These are phyloP conservation scores for Caenorhabditis afra DNA, from an alignment of 2,888 invertebrate species.

Conservation along the genomic window DNA sequence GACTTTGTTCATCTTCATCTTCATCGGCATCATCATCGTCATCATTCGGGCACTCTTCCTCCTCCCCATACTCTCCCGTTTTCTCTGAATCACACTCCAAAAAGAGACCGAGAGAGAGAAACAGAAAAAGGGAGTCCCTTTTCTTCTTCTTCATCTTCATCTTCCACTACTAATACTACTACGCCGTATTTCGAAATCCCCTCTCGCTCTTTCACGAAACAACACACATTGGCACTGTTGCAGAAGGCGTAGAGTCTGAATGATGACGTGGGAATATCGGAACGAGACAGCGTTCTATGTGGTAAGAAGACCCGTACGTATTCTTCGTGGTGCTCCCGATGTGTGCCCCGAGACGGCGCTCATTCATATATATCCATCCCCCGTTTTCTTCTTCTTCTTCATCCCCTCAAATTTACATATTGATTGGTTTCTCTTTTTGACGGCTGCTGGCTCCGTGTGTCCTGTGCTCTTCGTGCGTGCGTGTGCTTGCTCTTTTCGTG, in stretches of 20 bases:
- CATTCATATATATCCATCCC: too few relatives aligned
- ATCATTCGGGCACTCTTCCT: too few relatives aligned
- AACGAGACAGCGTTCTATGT: constrained; percentile 38
- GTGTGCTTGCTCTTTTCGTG: not conserved
- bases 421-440: too few relatives aligned
- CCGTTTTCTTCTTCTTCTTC: not conserved
- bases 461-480: not conserved
- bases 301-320: constrained; percentile 27
- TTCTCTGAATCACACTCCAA: constrained; percentile 8
- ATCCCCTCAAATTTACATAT: too few relatives aligned
- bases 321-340: not conserved
- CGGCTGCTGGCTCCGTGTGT: too few relatives aligned
- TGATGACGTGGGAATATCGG: constrained; percentile 49
- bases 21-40: too few relatives aligned
- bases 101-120: constrained; percentile 3
- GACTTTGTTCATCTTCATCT: not conserved
- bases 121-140: too few relatives aligned
- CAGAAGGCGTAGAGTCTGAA: not conserved
- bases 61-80: constrained; percentile 19
- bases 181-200: constrained; percentile 12
- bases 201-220: not conserved
- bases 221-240: not conserved
- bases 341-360: not conserved
- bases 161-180: constrained; percentile 9
- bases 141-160: too few relatives aligned